Evolutionary conservation across 2,113 vertebrate species (phyloP).

Genomic region (Pollachius pollachius): DNA sequence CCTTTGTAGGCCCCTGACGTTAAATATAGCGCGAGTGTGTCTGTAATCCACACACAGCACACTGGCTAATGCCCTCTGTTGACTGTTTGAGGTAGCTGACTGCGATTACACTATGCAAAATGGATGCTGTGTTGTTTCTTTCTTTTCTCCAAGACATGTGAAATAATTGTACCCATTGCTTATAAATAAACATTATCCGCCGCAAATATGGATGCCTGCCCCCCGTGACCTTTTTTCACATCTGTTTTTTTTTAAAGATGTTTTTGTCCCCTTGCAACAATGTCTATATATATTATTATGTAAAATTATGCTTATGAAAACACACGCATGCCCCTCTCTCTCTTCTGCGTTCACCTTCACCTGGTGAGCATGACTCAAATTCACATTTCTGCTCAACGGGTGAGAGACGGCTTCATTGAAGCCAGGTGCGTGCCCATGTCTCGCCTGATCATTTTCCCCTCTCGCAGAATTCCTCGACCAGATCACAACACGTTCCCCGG

Average conservation of each 20-base stretch:
- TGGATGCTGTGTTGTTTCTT: conserved; percentile 38
- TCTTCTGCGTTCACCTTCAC: conserved; percentile 72
- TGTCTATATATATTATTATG: conserved; percentile 71
- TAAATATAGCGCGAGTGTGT: conserved; percentile 8
- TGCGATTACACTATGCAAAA: conserved; percentile 54
- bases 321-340: conserved; percentile 62
- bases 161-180: conserved; percentile 23
- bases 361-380: conserved; percentile 73
- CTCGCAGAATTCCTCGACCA: conserved; percentile 44
- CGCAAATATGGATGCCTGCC: conserved; percentile 72
- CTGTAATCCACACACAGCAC: too few relatives aligned
- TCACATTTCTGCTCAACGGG: conserved; percentile 56
- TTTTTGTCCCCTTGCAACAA: conserved; percentile 54
- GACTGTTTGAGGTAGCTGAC: conserved; percentile 55
- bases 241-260: conserved; percentile 77
- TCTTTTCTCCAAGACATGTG: not conserved
- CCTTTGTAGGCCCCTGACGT: not conserved
- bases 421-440: conserved; percentile 66
- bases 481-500: conserved; percentile 47
- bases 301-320: conserved; percentile 84
- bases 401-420: conserved; percentile 71
- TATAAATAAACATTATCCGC: conserved; percentile 75
- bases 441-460: conserved; percentile 44
- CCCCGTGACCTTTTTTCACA: conserved; percentile 77
- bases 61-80: conserved; percentile 61